Evolutionary conservation across 2,888 invertebrate species (phyloP).

Genomic region (Ormyrus pomaceus): DNA sequence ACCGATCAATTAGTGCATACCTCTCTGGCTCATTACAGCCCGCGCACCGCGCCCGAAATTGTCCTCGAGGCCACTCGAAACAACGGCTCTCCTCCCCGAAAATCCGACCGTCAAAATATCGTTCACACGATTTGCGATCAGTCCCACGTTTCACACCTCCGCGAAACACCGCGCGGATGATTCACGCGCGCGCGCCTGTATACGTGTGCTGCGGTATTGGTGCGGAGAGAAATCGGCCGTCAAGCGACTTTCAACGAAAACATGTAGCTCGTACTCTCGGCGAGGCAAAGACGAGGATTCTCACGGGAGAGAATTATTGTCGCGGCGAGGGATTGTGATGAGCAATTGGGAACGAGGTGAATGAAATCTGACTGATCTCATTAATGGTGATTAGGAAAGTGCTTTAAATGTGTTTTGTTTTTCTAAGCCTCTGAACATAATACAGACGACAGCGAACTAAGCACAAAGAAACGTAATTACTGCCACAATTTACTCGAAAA

Average conservation of each 20-base stretch:
- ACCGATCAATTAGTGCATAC: slow-evolving; percentile 19
- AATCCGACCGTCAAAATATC: neutral
- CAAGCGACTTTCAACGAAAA: neutral
- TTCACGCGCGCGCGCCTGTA: too few relatives aligned
- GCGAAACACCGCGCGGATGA: too few relatives aligned
- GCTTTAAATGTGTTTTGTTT: too few relatives aligned
- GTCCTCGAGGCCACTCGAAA: slow-evolving; percentile 1
- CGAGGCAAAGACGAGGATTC: neutral
- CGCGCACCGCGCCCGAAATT: slow-evolving; percentile 3
- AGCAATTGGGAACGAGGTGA: neutral
- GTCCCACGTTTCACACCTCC: neutral
- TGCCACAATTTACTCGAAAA: too few relatives aligned
- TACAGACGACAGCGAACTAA: too few relatives aligned
- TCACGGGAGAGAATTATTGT: neutral
- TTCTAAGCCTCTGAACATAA: too few relatives aligned
- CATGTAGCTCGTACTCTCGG: neutral
- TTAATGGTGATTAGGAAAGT: too few relatives aligned
- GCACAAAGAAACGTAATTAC: too few relatives aligned
- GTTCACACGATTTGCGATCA: neutral
- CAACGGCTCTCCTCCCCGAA: neutral
- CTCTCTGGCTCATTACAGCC: neutral
- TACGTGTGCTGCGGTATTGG: too few relatives aligned
- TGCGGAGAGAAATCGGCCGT: slow-evolving; percentile 12
- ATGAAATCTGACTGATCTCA: neutral
- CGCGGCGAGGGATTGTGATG: neutral